These are phyloP conservation scores for Solenopsis fugax DNA, from an alignment of 1,140 invertebrate genomes.

Conservation along the genomic window DNA sequence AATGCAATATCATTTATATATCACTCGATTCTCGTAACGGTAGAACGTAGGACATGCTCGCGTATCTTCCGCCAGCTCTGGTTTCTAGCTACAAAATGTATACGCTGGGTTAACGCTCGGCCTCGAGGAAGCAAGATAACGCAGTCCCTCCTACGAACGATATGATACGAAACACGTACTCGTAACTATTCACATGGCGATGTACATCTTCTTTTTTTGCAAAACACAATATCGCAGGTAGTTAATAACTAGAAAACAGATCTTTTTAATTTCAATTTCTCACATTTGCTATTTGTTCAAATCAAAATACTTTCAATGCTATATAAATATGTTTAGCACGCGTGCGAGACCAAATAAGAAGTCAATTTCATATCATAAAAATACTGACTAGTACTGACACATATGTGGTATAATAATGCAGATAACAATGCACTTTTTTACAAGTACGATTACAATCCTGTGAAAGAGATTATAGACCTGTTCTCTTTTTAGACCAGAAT, in stretches of 20 bases:
- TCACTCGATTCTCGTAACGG: background rate
- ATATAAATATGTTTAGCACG: background rate
- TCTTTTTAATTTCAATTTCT: background rate
- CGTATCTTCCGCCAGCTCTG: constrained; percentile 12
- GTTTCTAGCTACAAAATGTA: constrained; percentile 4
- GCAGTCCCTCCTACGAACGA: constrained; percentile 20
- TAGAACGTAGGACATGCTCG: constrained; percentile 13
- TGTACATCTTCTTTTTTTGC: background rate
- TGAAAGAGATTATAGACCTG: background rate
- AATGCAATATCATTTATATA: constrained; percentile 22
- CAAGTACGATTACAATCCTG: background rate
- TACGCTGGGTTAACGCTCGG: constrained; percentile 35
- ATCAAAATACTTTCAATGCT: constrained; percentile 31
- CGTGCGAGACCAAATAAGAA: constrained; percentile 17
- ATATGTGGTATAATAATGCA: background rate
- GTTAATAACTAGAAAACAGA: constrained; percentile 24
- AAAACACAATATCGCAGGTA: constrained; percentile 6
- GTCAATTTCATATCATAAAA: constrained; percentile 10
- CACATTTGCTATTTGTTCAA: background rate
- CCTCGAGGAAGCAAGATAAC: constrained; percentile 40
- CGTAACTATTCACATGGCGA: constrained; percentile 9
- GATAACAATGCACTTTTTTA: background rate
- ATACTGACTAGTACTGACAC: background rate
- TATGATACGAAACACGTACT: constrained; percentile 45
- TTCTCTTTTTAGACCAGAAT: too few species aligned